Evolutionary conservation across 2,888 invertebrate species (phyloP), one percentile per base, ranked within the genome.

Genomic region (Dilophus febrilis): DNA sequence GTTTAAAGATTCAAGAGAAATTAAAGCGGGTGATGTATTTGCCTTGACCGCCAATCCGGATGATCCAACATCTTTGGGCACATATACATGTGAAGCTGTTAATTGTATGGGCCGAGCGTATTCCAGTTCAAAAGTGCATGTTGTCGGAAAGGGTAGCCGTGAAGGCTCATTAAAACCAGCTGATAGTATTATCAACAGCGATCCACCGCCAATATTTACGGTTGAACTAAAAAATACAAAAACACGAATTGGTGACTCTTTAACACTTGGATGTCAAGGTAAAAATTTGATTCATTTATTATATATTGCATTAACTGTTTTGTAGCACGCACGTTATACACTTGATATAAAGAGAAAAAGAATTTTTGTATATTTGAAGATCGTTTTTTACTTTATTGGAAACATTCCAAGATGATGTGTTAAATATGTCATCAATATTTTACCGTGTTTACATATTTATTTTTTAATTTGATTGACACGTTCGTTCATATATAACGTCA

Each of bases 41-140:
- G 87, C 87, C 1, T 64, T 88, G 35, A 84, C 84, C 1, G 86
- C 85, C 1, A 81, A 82, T 55, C 75, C 80, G 0, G 77, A 82
- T 43, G 87, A 88, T 55, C 83, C 85, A 3, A 85, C 85, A 0
- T 85, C 86, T 0, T 64, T 88, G 41, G 88, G 88, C 19, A 83
- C 82, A 0, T 88, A 88, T 57, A 82, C 83, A 0, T 88, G 88
- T 51, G 84, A 87, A 56, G 88, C 87, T 0, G 70, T 77, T 39
- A 88, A 88, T 63, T 87, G 87, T 56, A 85, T 88, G 83, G 88
- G 88, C 18, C 73, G 75, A 45, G 74, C 81, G 2, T 77, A 78
- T 53, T 86, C 86, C 40, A 81, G 82, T 26, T 86, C 86, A 4
- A 80, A 77, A 59, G 82, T 88, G 11, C 84, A 84, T 53, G 81